These are phyloP conservation scores for Drosophila meridiana DNA, from an alignment of 2,888 invertebrate species.

Conservation along the genomic window DNA sequence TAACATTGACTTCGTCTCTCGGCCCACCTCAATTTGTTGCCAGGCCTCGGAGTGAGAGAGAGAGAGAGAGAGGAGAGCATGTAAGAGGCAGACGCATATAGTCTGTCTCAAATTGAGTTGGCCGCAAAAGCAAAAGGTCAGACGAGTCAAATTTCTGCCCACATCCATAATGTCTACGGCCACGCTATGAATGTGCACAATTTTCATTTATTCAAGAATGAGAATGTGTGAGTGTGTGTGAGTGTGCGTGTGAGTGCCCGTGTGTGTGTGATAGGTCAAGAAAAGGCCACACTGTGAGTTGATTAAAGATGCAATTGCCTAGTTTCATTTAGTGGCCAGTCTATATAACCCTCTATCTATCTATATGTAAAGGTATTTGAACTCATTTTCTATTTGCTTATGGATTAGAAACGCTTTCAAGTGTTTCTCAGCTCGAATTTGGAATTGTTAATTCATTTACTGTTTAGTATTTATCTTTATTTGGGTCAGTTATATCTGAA, in stretches of 20 bases:
- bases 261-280: conserved; percentile 12
- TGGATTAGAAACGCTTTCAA: neutral
- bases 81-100: neutral
- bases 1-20: conserved; percentile 21
- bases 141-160: conserved; percentile 42
- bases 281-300: conserved; percentile 16
- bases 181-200: conserved; percentile 38
- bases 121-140: conserved; percentile 42
- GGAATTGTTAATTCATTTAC: conserved; percentile 6
- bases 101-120: conserved; percentile 34
- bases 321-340: neutral
- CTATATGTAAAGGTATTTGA: neutral
- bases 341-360: no score
- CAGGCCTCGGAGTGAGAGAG: conserved; percentile 8
- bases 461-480: conserved; percentile 8
- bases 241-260: neutral
- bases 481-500: conserved; percentile 23
- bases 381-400: neutral
- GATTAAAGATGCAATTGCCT: conserved; percentile 16
- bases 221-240: neutral
- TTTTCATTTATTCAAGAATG: conserved; percentile 22
- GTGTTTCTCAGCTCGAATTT: neutral
- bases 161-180: conserved; percentile 13
- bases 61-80: neutral
- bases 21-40: conserved; percentile 46